Percentiles rank a stretch among this genome's conserved stretches.
phyloP scores from a whole-genome alignment of 2,888 invertebrate species.

The Chloroclystis v-ata region DNA sequence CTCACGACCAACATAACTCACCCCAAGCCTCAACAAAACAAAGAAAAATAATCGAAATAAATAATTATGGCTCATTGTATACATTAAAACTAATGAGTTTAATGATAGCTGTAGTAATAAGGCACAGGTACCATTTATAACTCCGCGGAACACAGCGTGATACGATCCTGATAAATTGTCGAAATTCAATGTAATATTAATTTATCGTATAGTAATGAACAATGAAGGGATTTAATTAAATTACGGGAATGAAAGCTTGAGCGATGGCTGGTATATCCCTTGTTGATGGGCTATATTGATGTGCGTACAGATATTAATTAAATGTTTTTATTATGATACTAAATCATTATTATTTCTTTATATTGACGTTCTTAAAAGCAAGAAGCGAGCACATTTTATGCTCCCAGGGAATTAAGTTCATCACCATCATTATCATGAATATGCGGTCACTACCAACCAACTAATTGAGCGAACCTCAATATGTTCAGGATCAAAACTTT shows the following conservation, averaged over 20 bases:
- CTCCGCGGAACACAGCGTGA: constrained; percentile 52
- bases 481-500: constrained; percentile 40
- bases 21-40: constrained; percentile 12
- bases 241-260: constrained; percentile 27
- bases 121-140: constrained; percentile 47
- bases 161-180: constrained; percentile 53
- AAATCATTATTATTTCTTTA: too few relatives aligned
- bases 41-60: constrained; percentile 19
- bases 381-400: too few relatives aligned
- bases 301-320: neutral
- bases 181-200: constrained; percentile 39
- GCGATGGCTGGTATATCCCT: constrained; percentile 19
- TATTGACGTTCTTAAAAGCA: too few relatives aligned
- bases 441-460: neutral
- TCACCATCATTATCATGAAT: neutral
- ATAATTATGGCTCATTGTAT: constrained; percentile 43
- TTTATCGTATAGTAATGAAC: constrained; percentile 32
- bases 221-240: constrained; percentile 29
- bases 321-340: too few relatives aligned
- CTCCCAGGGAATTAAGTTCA: too few relatives aligned
- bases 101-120: constrained; percentile 52
- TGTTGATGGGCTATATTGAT: neutral
- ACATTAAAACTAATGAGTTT: constrained; percentile 49
- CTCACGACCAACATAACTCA: constrained; percentile 9
- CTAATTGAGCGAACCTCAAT: constrained; percentile 1